Evolutionary conservation across 2,797 vertebrate species (phyloP).

Genomic region (Sebastes melanostomus): DNA sequence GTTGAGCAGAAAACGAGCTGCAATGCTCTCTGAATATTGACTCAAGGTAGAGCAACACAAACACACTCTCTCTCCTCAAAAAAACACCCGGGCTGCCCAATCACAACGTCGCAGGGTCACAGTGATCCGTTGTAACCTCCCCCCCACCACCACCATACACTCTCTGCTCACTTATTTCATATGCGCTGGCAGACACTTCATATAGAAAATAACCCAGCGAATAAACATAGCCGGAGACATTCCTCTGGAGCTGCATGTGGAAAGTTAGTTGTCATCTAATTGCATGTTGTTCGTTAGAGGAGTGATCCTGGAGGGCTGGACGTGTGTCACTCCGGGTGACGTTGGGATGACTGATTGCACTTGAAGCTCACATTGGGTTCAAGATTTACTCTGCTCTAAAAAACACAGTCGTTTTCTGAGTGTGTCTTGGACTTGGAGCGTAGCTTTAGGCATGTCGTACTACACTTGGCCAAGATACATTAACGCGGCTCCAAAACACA

Average conservation of each 20-base stretch:
- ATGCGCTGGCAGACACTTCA: slow-evolving; percentile 55
- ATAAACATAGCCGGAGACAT: slow-evolving; percentile 36
- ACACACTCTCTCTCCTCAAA: slow-evolving; percentile 40
- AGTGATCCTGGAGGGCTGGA: background rate
- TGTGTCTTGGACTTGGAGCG: slow-evolving; percentile 35
- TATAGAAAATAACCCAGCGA: slow-evolving; percentile 57
- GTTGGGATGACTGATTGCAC: slow-evolving; percentile 25
- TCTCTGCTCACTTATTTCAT: slow-evolving; percentile 40
- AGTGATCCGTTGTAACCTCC: slow-evolving; percentile 65
- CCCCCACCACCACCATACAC: background rate
- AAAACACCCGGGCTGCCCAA: slow-evolving; percentile 37
- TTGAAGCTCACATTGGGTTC: slow-evolving; percentile 12
- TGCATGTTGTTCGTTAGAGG: background rate
- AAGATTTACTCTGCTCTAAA: slow-evolving; percentile 10
- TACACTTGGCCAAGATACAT: slow-evolving; percentile 60
- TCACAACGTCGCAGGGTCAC: slow-evolving; percentile 41
- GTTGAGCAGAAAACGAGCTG: slow-evolving; percentile 30
- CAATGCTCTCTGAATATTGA: slow-evolving; percentile 67
- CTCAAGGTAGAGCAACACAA: slow-evolving; percentile 65
- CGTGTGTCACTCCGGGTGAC: slow-evolving; percentile 22
- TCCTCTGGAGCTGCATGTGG: slow-evolving; percentile 32
- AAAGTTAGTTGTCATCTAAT: slow-evolving; percentile 30
- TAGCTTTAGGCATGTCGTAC: slow-evolving; percentile 32
- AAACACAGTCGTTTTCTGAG: slow-evolving; percentile 11
- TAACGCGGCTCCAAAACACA: slow-evolving; percentile 65